A percentile compares a stretch with the other conserved stretches of the same genome.
Conservation (phyloP, 2,888 invertebrate genomes). For the Poecilus cupreus region DNA sequence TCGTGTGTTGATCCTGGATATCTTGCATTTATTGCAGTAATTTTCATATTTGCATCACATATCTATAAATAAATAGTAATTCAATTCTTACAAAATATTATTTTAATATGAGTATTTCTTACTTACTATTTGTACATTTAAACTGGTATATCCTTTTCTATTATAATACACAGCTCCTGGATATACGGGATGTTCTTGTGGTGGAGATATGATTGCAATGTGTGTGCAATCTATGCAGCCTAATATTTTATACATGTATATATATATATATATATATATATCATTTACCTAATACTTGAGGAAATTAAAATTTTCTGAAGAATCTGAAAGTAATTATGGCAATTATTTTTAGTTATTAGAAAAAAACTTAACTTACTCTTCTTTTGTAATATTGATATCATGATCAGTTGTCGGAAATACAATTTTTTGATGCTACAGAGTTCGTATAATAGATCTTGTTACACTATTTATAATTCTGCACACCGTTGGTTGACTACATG, state of each 20-base stretch:
- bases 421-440: not conserved
- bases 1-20: slow-evolving; percentile 65
- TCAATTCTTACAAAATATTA: not conserved
- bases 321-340: not conserved
- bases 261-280: no score
- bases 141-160: slow-evolving; percentile 56
- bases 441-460: not conserved
- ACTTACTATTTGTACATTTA: slow-evolving; percentile 55
- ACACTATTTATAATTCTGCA: not conserved
- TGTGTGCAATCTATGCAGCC: slow-evolving; percentile 59
- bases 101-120: not conserved
- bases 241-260: no score
- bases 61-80: slow-evolving; percentile 60
- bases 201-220: slow-evolving; percentile 56
- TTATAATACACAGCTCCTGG: slow-evolving; percentile 54
- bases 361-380: not conserved
- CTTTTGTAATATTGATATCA: not conserved
- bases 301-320: not conserved
- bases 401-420: not conserved
- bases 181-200: slow-evolving; percentile 21
- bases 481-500: not conserved
- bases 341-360: not conserved
- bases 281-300: not conserved
- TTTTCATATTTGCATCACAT: slow-evolving; percentile 62
- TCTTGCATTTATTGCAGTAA: slow-evolving; percentile 64